A percentile compares a stretch with the other conserved stretches of the same genome.
Conservation (phyloP, 2,113 vertebrate genomes). For the Lepus americanus region DNA sequence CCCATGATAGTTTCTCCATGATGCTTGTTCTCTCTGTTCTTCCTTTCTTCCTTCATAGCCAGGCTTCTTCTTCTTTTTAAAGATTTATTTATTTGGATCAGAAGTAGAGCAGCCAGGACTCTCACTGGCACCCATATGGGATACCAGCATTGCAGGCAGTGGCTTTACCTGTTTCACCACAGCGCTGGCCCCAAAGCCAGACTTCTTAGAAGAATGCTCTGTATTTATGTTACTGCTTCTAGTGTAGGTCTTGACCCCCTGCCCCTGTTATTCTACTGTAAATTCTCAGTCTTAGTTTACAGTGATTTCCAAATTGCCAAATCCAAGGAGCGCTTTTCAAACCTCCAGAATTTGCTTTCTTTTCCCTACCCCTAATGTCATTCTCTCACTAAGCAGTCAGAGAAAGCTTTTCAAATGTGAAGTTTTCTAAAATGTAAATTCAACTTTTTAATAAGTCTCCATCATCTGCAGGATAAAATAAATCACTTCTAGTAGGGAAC, state of each 20-base stretch:
- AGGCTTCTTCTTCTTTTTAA: background rate
- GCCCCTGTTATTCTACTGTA: background rate
- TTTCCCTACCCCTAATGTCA: background rate
- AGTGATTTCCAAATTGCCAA: background rate
- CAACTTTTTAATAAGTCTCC: background rate
- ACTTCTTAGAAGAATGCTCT: slow-evolving; percentile 34
- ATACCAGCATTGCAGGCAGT: no score
- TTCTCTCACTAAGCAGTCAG: background rate
- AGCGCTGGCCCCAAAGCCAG: background rate
- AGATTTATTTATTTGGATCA: no score
- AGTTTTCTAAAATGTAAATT: slow-evolving; percentile 31
- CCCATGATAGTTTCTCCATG: background rate
- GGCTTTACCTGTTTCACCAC: no score
- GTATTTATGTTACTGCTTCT: background rate
- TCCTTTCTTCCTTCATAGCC: background rate
- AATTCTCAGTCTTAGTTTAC: slow-evolving; percentile 5
- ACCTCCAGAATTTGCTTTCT: background rate
- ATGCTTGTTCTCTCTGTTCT: background rate
- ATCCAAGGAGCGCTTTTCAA: background rate
- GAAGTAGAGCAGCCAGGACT: no score
- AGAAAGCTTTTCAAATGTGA: slow-evolving; percentile 31
- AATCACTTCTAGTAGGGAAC: slow-evolving; percentile 1
- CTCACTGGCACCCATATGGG: no score
- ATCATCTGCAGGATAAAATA: background rate
- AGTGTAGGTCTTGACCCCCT: background rate